Evolutionary conservation across 2,797 vertebrate species (phyloP), one percentile per base, ranked within the genome.

Genomic region (Poecilia wingei): DNA sequence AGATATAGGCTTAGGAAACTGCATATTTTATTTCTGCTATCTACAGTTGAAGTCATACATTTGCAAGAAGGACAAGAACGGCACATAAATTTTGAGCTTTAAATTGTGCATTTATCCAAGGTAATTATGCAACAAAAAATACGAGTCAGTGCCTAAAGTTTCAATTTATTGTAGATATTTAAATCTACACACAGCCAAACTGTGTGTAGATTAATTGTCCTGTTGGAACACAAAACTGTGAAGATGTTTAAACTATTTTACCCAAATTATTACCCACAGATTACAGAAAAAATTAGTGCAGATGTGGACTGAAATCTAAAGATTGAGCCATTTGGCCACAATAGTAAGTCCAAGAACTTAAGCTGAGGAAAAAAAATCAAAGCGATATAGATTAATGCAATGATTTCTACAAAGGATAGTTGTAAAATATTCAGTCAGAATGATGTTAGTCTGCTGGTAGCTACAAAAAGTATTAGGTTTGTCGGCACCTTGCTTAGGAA

Each of bases 1-100:
- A 43, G 39, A 68, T 68, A 43, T 25, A 12, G 66, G 39, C 39
- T 68, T 51, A 68, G 72, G 41, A 75, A 83, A 46, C 47, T 74
- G 75, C 20, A 47, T 59, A 28, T 36, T 69, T 77, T 13, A 51
- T 66, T 66, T 41, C 66, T 68, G 9, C 10, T 5, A 43, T 41
- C 20, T 41, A 43, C 36, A 41, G 66, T 43, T 68, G 36, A 25
- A 68, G 18, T 68, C 43, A 43, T 68, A 68, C 66, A 68, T 43
- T 13, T 68, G 66, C 66, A n/a, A 13, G 36, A 68, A 68, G 66
- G 39, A 43, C 66, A 68, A 68, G 22, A 68, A 68, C 3, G 22
- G 4, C 64, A 12, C 39, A 39, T 66, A 8, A 41, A 41, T 68
- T 68, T 39, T 41, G 36, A 68, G 64, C 9, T 68, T 68, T 68